Evolutionary conservation across 1,140 invertebrate genomes (phyloP).

Genomic region (Drosophila rhopaloa): DNA sequence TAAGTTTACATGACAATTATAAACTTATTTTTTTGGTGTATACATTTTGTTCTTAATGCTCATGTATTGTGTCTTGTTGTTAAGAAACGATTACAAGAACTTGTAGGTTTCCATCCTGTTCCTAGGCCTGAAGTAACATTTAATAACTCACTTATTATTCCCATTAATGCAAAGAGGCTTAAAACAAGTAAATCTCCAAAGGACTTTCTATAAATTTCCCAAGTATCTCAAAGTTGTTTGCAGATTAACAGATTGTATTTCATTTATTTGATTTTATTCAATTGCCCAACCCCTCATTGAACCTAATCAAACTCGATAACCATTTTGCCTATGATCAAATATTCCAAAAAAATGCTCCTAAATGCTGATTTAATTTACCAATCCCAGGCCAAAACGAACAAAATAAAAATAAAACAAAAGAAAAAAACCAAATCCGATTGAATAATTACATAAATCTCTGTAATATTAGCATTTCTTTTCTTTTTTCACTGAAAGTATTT

Average conservation of each 20-base stretch:
- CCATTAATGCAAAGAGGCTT: background rate
- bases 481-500: conserved; percentile 52
- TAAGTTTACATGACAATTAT: background rate
- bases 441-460: conserved; percentile 80
- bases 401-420: conserved; percentile 34
- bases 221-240: background rate
- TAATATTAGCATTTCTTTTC: conserved; percentile 69
- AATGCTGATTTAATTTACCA: conserved; percentile 68
- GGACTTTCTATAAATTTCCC: background rate
- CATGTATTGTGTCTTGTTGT: conserved; percentile 4
- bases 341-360: conserved; percentile 49
- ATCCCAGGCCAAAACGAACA: conserved; percentile 23
- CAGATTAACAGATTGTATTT: conserved; percentile 7
- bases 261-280: conserved; percentile 31
- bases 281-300: background rate
- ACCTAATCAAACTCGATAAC: conserved; percentile 18
- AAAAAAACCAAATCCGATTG: conserved; percentile 67
- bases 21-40: background rate
- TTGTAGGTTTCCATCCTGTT: background rate
- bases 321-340: conserved; percentile 49
- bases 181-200: background rate
- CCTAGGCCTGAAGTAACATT: background rate
- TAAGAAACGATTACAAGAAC: conserved; percentile 15
- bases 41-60: background rate
- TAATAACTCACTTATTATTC: conserved; percentile 5